These are phyloP conservation scores for Apodemus speciosus DNA, from an alignment of 2,113 vertebrate genomes.

Conservation along the genomic window DNA sequence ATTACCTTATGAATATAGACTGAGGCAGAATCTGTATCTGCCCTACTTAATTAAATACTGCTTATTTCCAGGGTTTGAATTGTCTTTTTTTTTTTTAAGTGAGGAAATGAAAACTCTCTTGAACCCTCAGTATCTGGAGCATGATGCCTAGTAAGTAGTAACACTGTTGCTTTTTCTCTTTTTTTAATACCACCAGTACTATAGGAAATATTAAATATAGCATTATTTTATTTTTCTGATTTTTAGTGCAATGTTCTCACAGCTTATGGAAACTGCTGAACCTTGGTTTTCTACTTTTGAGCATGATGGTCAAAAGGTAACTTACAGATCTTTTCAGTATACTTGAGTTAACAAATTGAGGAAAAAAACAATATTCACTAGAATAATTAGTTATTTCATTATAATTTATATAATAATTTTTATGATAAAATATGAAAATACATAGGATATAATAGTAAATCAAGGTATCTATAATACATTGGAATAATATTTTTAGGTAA, in stretches of 20 bases:
- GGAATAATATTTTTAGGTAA: neutral
- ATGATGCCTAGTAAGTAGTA: constrained; percentile 97
- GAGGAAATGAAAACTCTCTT: constrained; percentile 97
- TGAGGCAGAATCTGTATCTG: neutral
- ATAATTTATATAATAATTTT: neutral
- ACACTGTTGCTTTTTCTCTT: constrained; percentile 53
- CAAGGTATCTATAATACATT: neutral
- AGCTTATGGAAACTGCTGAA: constrained; percentile 90
- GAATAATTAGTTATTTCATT: neutral
- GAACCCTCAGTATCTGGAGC: constrained; percentile 95
- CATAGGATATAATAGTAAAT: neutral
- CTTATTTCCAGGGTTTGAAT: constrained; percentile 78
- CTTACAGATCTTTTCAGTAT: neutral
- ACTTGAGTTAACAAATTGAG: neutral
- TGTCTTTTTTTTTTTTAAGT: constrained; percentile 83
- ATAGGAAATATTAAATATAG: constrained; percentile 66
- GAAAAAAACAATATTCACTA: neutral
- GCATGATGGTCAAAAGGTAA: constrained; percentile 90
- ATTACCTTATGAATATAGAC: constrained; percentile 77
- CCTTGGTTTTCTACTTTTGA: constrained; percentile 92
- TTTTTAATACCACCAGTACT: constrained; percentile 60
- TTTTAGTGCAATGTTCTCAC: constrained; percentile 89
- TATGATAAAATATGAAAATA: neutral
- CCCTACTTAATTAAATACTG: constrained; percentile 48
- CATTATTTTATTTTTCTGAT: constrained; percentile 69